Evolutionary conservation across 2,797 vertebrate species (phyloP).

Genomic region (Microchirus variegatus): DNA sequence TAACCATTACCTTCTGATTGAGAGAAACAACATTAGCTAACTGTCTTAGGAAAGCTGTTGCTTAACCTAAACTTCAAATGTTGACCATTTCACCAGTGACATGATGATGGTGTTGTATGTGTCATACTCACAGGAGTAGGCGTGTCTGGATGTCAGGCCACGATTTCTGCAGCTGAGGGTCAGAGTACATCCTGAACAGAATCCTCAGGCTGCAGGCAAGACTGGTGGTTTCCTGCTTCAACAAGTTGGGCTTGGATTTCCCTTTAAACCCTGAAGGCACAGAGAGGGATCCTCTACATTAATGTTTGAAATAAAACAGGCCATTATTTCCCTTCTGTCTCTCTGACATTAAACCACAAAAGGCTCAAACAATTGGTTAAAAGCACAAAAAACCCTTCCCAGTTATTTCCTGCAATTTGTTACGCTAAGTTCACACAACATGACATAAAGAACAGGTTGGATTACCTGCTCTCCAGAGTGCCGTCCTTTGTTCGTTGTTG

Average conservation of each 20-base stretch:
- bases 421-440: no score
- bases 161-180: slow-evolving; percentile 84
- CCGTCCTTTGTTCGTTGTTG: slow-evolving; percentile 95
- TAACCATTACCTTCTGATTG: no score
- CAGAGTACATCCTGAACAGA: slow-evolving; percentile 94
- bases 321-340: no score
- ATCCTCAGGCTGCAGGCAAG: slow-evolving; percentile 96
- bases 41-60: no score
- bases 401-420: no score
- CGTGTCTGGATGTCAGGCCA: slow-evolving; percentile 92
- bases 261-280: slow-evolving; percentile 92
- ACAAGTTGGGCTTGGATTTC: slow-evolving; percentile 96
- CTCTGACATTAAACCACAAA: no score
- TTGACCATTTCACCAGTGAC: no score
- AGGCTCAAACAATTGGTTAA: no score
- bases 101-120: background rate
- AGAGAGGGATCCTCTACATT: background rate
- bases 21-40: no score
- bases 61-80: background rate
- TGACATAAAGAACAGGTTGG: no score
- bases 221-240: slow-evolving; percentile 99
- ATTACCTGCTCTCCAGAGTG: slow-evolving; percentile 95
- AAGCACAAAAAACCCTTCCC: no score
- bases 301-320: background rate
- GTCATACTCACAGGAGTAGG: slow-evolving; percentile 88